phyloP scores from a whole-genome alignment of 2,888 invertebrate species.

The Pterostichus niger region DNA sequence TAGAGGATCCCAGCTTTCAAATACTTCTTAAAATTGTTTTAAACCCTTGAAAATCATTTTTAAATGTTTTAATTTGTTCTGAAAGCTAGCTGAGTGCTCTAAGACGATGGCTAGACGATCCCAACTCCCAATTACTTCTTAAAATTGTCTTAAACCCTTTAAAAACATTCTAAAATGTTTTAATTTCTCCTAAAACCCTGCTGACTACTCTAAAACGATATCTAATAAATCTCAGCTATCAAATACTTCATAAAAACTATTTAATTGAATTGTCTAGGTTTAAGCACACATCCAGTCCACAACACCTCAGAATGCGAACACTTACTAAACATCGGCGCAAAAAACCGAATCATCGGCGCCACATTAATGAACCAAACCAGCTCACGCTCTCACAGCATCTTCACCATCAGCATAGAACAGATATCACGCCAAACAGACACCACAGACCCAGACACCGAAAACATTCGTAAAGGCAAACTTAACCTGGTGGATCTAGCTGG shows the following conservation, averaged over 20 bases:
- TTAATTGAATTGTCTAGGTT: conserved; percentile 75
- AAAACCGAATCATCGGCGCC: conserved; percentile 89
- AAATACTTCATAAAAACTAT: neutral
- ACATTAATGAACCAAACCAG: conserved; percentile 94
- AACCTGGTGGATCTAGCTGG: conserved; percentile 95
- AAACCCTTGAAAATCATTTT: too few species aligned
- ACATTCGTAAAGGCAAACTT: conserved; percentile 80
- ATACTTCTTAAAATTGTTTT: too few species aligned
- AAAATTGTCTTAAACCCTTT: too few species aligned
- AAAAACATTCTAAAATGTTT: too few species aligned
- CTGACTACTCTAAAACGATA: neutral
- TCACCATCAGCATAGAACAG: conserved; percentile 91
- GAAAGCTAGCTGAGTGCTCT: too few species aligned
- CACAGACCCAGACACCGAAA: conserved; percentile 74
- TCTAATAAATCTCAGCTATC: too few species aligned
- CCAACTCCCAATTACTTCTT: too few species aligned
- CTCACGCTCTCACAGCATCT: conserved; percentile 93
- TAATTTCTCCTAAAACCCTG: too few species aligned
- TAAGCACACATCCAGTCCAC: conserved; percentile 88
- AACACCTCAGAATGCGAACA: conserved; percentile 88
- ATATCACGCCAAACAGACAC: conserved; percentile 76
- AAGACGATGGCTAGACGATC: too few species aligned
- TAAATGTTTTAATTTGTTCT: too few species aligned
- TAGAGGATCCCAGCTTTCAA: too few species aligned
- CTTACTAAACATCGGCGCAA: conserved; percentile 87